phyloP scores from a whole-genome alignment of 2,113 vertebrate species.

The Morone chrysops region DNA sequence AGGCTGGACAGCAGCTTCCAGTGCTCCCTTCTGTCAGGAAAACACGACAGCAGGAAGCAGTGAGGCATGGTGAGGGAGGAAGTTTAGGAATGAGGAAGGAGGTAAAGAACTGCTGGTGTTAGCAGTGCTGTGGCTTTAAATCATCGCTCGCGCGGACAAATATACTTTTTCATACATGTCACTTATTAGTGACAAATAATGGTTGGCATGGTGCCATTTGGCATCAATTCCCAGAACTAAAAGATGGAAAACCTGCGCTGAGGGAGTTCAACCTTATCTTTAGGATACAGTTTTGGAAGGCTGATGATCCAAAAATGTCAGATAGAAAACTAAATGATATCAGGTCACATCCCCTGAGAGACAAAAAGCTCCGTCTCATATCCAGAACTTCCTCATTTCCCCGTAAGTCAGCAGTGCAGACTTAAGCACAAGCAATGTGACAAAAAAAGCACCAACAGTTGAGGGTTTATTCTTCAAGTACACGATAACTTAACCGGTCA shows the following conservation, averaged over 20 bases:
- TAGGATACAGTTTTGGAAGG: not conserved
- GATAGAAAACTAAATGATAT: not conserved
- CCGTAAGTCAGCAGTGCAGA: constrained; percentile 35
- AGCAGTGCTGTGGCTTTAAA: constrained; percentile 39
- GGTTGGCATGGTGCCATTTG: not conserved
- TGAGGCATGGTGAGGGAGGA: not conserved
- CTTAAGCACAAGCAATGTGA: not conserved
- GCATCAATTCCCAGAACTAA: not conserved
- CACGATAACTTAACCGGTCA: not conserved
- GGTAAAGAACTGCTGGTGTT: constrained; percentile 41
- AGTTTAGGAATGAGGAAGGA: constrained; percentile 42
- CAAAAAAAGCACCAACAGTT: not conserved
- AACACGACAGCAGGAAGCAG: constrained; percentile 24
- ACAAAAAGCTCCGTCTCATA: constrained; percentile 31
- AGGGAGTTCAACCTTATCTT: not conserved
- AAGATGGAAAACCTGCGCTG: not conserved
- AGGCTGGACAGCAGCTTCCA: constrained; percentile 95
- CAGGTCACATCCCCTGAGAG: not conserved
- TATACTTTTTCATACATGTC: too few relatives aligned
- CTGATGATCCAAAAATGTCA: not conserved
- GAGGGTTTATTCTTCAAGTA: not conserved
- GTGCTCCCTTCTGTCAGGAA: constrained; percentile 88
- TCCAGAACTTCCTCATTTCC: constrained; percentile 49
- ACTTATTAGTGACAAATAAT: too few relatives aligned
- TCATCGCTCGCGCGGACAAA: too few relatives aligned